Percentiles rank a stretch among this genome's conserved stretches.
These are phyloP conservation scores for Procavia capensis DNA, from an alignment of 2,113 vertebrate species.

Conservation along the genomic window DNA sequence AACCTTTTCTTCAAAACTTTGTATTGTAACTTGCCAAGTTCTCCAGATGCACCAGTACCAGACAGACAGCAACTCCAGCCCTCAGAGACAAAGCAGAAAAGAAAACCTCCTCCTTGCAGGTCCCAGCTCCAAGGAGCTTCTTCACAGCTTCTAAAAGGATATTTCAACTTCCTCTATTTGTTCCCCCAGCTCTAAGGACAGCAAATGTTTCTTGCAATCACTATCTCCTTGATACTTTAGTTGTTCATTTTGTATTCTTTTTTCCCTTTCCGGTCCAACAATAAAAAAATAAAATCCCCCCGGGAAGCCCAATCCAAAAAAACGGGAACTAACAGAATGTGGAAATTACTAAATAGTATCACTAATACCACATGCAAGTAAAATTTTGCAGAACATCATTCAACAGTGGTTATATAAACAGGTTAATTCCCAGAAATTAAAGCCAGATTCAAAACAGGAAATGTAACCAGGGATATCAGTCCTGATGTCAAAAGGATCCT, in stretches of 20 bases:
- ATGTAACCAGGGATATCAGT: no score
- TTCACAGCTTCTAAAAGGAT: background rate
- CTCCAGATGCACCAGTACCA: background rate
- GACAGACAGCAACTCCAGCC: background rate
- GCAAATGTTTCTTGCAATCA: background rate
- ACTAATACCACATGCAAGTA: no score
- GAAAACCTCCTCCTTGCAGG: background rate
- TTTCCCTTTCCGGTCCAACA: no score
- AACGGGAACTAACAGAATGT: no score
- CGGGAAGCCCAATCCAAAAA: background rate
- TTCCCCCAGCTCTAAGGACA: background rate
- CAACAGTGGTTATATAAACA: no score
- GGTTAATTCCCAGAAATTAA: no score
- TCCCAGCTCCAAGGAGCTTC: background rate
- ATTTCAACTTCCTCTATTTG: background rate
- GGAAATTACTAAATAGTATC: no score
- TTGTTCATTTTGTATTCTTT: background rate
- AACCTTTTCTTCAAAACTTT: slow-evolving; percentile 10
- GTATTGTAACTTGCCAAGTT: background rate
- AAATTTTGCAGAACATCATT: no score
- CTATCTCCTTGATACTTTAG: background rate
- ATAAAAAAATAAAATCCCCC: slow-evolving; percentile 23
- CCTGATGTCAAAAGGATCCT: no score
- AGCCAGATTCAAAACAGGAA: no score
- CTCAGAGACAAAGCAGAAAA: background rate